Conservation (phyloP, 2,113 vertebrate genomes). For the Neodon shergylaensis region DNA sequence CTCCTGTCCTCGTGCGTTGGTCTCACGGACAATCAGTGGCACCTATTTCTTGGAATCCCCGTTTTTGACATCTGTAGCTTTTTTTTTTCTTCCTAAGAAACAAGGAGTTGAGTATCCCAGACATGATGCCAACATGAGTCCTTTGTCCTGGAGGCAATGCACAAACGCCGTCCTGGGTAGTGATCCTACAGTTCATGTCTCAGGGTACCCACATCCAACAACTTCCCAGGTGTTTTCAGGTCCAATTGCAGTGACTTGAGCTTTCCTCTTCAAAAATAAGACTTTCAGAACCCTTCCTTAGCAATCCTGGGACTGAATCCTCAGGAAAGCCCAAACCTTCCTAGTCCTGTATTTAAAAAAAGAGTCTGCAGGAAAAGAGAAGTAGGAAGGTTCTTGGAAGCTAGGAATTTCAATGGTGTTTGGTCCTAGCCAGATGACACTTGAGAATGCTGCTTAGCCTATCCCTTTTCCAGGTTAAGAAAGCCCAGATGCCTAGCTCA, state of each 20-base stretch:
- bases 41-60: neutral
- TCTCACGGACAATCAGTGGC: neutral
- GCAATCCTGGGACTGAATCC: neutral
- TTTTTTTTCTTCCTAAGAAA: conserved; percentile 40
- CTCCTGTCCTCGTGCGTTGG: neutral
- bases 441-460: neutral
- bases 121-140: neutral
- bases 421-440: neutral
- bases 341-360: neutral
- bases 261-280: neutral
- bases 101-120: neutral
- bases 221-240: neutral
- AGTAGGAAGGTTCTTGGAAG: neutral
- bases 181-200: neutral
- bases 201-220: neutral
- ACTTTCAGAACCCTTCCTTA: neutral
- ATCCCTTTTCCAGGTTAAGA: neutral
- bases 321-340: neutral
- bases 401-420: neutral
- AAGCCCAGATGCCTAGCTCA: neutral
- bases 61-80: neutral
- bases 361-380: neutral
- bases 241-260: neutral
- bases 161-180: neutral
- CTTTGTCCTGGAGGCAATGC: neutral